Evolutionary conservation across 2,888 invertebrate species (phyloP).

Genomic region (Pedicia rivosa): DNA sequence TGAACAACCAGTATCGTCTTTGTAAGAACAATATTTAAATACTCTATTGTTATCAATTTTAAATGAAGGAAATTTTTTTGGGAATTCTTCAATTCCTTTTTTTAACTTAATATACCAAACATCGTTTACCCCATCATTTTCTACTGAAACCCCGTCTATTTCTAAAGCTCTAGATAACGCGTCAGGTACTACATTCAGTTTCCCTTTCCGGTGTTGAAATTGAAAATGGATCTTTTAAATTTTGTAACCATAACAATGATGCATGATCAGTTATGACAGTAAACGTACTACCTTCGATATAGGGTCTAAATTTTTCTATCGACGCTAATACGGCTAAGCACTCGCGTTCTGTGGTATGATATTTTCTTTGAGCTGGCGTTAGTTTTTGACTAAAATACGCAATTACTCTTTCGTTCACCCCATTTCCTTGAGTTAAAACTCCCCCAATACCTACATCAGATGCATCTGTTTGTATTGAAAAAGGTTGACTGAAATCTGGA

Average conservation of each 20-base stretch:
- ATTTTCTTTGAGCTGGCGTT: slow-evolving; percentile 2
- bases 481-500: slow-evolving; percentile 1
- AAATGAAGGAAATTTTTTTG: not conserved
- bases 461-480: slow-evolving; percentile 7
- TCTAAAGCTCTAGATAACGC: not conserved
- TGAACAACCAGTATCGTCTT: too few species aligned
- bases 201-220: not conserved
- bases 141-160: not conserved
- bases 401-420: slow-evolving; percentile 4
- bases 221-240: not conserved
- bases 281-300: slow-evolving; percentile 4
- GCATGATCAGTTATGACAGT: slow-evolving; percentile 7
- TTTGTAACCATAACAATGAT: slow-evolving; percentile 4
- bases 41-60: not conserved
- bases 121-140: not conserved
- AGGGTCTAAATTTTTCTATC: slow-evolving; percentile 4
- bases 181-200: not conserved
- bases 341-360: slow-evolving; percentile 7
- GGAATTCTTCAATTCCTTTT: not conserved
- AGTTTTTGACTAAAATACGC: slow-evolving; percentile 5
- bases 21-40: not conserved
- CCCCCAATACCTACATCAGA: slow-evolving; percentile 4
- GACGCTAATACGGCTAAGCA: slow-evolving; percentile 5
- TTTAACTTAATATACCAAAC: not conserved
- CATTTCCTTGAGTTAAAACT: slow-evolving; percentile 5